Evolutionary conservation across 2,797 vertebrate genomes (phyloP).

Genomic region (Tachyglossus aculeatus): DNA sequence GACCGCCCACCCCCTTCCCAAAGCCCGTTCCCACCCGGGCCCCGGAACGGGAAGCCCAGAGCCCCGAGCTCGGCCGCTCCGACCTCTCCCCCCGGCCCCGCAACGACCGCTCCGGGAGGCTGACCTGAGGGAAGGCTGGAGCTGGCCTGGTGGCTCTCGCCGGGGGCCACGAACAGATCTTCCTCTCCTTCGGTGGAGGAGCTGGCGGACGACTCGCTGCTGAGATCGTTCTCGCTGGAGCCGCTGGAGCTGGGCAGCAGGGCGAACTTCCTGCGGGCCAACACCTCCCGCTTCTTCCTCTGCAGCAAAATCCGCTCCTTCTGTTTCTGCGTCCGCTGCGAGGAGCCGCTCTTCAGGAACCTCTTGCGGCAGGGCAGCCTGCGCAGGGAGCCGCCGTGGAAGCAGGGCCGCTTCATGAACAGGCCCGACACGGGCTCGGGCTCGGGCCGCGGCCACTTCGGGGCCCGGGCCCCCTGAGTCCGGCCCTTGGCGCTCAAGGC

Average conservation of each 20-base stretch:
- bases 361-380: conserved; percentile 88
- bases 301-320: conserved; percentile 94
- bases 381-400: conserved; percentile 81
- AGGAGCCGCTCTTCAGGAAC: conserved; percentile 86
- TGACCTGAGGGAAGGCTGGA: conserved; percentile 90
- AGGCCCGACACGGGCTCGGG: conserved; percentile 82
- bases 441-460: conserved; percentile 93
- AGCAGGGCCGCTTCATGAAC: conserved; percentile 91
- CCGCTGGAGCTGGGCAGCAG: conserved; percentile 94
- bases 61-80: too few species aligned
- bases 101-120: conserved; percentile 4
- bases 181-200: conserved; percentile 94
- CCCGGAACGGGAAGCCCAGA: too few species aligned
- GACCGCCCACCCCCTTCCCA: too few species aligned
- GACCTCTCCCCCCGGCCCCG: too few species aligned
- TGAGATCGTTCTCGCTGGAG: conserved; percentile 92
- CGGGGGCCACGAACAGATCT: conserved; percentile 91
- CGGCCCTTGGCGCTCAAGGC: conserved; percentile 75
- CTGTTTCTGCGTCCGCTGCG: conserved; percentile 93
- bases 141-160: conserved; percentile 90
- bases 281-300: conserved; percentile 93
- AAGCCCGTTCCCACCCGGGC: too few species aligned
- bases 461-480: conserved; percentile 85
- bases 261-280: conserved; percentile 92
- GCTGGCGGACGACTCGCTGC: conserved; percentile 89